Base-by-base conservation (phyloP, 2,113 vertebrate species). In the Eudyptes chrysolophus region DNA sequence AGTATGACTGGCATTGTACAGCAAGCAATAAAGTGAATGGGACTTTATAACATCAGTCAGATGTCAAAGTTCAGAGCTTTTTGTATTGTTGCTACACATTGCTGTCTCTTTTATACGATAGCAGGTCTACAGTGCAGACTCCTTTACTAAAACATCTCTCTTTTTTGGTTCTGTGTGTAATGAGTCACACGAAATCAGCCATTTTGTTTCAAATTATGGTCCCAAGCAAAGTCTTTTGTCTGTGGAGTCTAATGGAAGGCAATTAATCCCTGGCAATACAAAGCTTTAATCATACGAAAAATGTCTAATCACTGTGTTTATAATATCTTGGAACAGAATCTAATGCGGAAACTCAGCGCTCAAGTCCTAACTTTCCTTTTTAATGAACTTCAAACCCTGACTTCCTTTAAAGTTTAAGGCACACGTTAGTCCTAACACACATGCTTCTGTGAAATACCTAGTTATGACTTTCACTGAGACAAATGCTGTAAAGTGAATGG, bases 201-300 rank as follows among this genome's bases (percentile, higher is more conserved):
- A 82, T 84, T 94, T 85, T 61, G 8, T 65, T 90, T 85, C 52
- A 62, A 74, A 24, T 69, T 76, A 70, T 17, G 2, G 46, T 92
- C 58, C 51, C 40, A 80, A 87, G n/a, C 25, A 89, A 90, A 19
- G 34, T 51, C 38, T 84, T 87, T 65, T 70, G 24, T 85, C 77
- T 61, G 13, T 36, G 32, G n/a, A 94, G 24, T 40, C 29, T 66
- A 85, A 90, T 12, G 29, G 79, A 96, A 92, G 68, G 72, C 60
- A 84, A 84, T 90, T 86, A 93, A 88, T 89, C 42, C 32, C 51
- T 84, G 44, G 29, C 30, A 83, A 83, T 32, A 88, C 40, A 88
- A 90, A 83, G 54, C 22, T 92, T 90, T 94, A 93, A 86, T 95
- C 75, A 55, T 38, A 94, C 10, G 49, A 96, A 97, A 90, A 94